Percentiles rank a stretch among this genome's conserved stretches.
phyloP scores from a whole-genome alignment of 2,797 vertebrate species.

The Ctenochaetus hawaiiensis region DNA sequence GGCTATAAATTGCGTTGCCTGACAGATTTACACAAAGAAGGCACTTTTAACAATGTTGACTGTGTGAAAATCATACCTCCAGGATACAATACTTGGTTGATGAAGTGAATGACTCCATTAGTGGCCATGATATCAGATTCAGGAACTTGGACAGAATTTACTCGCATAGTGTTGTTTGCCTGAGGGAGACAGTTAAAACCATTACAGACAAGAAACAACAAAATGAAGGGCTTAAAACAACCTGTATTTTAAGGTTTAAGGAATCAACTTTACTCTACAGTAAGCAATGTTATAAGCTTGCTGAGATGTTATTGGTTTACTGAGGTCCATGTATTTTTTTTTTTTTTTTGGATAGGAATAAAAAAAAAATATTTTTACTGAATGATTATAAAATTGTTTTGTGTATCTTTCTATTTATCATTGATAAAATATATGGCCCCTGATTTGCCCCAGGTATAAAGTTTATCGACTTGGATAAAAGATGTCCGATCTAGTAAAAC shows the following conservation, averaged over 20 bases:
- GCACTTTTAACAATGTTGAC: background rate
- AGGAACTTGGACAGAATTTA: slow-evolving; percentile 90
- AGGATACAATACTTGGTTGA: slow-evolving; percentile 92
- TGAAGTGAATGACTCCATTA: slow-evolving; percentile 94
- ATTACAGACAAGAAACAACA: slow-evolving; percentile 39
- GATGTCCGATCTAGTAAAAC: background rate
- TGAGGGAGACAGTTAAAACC: slow-evolving; percentile 69
- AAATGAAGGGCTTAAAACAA: slow-evolving; percentile 32
- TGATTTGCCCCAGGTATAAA: background rate
- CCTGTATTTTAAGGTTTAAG: slow-evolving; percentile 14
- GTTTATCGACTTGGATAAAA: slow-evolving; percentile 1
- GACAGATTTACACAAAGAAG: slow-evolving; percentile 37
- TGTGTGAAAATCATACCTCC: slow-evolving; percentile 82
- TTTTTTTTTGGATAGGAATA: background rate
- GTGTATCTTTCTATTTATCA: background rate
- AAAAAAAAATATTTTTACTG: background rate
- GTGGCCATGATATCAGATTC: slow-evolving; percentile 93
- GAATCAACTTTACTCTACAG: background rate
- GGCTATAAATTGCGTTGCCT: slow-evolving; percentile 5
- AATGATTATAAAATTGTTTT: background rate
- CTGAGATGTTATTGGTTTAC: background rate
- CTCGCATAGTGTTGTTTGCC: slow-evolving; percentile 89
- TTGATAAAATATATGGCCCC: too few species aligned
- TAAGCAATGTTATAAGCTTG: slow-evolving; percentile 5
- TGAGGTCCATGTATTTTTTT: background rate